Base-by-base conservation (phyloP, 2,113 vertebrate genomes). In the Procavia capensis region DNA sequence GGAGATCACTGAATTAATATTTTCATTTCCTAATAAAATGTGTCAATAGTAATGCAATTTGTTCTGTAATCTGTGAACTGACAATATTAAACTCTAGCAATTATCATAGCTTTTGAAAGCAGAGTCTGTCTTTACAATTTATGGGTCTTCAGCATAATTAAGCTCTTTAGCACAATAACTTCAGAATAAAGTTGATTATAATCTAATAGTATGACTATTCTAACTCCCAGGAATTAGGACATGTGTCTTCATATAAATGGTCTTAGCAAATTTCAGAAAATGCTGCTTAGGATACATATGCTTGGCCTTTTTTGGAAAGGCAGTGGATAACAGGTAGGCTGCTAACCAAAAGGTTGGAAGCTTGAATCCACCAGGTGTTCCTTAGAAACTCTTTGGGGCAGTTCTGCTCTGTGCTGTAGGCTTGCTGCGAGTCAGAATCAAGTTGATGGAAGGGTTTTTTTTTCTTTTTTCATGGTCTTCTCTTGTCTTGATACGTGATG, bases 1-100 rank as follows among this genome's bases (percentile, higher is more conserved):
- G 80, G 72, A 80, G 5, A 81, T 91, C 96, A 93, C 94, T 88
- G 64, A 96, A 80, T 92, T 93, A 93, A 85, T 82, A 66, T 57
- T 88, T 92, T 87, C 39, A 90, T 78, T 95, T 94, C 63, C 39
- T 84, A 79, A 85, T 9, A 45, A n/a, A 47, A 64, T 29, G 45
- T 90, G 20, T 82, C 45, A 43, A 41, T 39, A 85, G 78, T 41
- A 59, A 93, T 74, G 47, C 84, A 81, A 76, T 84, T 88, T 92
- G 88, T 85, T 94, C 94, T 95, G 79, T 85, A 92, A 97, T 83
- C 36, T 74, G 27, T 50, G 36, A 91, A 66, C 7, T 96, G 79
- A 91, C 81, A 94, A 93, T 31, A 85, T 66, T 79, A 89, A 94
- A 83, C 36, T 47, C 31, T 29, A 91, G 84, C 50, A 88, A 89